Evolutionary conservation across 1,140 invertebrate genomes (phyloP).

Genomic region (Drosophila burlai): DNA sequence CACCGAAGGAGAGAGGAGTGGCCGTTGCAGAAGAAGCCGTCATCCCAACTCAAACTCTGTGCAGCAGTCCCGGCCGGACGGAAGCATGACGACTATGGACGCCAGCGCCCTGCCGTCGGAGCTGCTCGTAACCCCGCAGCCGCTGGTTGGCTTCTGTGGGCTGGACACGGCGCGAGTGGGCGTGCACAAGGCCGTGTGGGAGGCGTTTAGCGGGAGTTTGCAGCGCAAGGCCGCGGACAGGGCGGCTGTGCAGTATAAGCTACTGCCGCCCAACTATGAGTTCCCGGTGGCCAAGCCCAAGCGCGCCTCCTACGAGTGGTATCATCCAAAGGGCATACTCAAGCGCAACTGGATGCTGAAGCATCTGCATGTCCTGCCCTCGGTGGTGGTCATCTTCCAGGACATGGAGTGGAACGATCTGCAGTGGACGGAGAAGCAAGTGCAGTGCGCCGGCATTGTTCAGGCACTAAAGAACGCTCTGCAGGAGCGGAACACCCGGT

Average conservation of each 20-base stretch:
- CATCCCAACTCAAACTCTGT: slow-evolving; percentile 17
- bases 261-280: slow-evolving; percentile 91
- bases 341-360: slow-evolving; percentile 98
- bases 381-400: slow-evolving; percentile 97
- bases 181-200: slow-evolving; percentile 96
- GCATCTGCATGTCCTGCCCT: slow-evolving; percentile 95
- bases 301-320: slow-evolving; percentile 97
- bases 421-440: slow-evolving; percentile 96
- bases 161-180: slow-evolving; percentile 94
- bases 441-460: slow-evolving; percentile 96
- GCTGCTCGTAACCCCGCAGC: slow-evolving; percentile 91
- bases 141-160: slow-evolving; percentile 93
- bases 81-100: slow-evolving; percentile 84
- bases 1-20: slow-evolving; percentile 25
- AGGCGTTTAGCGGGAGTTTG: slow-evolving; percentile 92
- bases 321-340: slow-evolving; percentile 97
- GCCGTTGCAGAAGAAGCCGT: slow-evolving; percentile 20
- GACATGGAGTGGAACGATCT: slow-evolving; percentile 99
- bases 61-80: slow-evolving; percentile 24
- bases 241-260: slow-evolving; percentile 93
- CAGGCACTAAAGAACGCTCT: slow-evolving; percentile 90
- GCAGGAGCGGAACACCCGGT: slow-evolving; percentile 92
- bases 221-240: slow-evolving; percentile 81
- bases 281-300: slow-evolving; percentile 96
- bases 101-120: slow-evolving; percentile 90